Evolutionary conservation across 2,113 vertebrate genomes (phyloP), one percentile per base, ranked within the genome.

Genomic region (Stegastes partitus): DNA sequence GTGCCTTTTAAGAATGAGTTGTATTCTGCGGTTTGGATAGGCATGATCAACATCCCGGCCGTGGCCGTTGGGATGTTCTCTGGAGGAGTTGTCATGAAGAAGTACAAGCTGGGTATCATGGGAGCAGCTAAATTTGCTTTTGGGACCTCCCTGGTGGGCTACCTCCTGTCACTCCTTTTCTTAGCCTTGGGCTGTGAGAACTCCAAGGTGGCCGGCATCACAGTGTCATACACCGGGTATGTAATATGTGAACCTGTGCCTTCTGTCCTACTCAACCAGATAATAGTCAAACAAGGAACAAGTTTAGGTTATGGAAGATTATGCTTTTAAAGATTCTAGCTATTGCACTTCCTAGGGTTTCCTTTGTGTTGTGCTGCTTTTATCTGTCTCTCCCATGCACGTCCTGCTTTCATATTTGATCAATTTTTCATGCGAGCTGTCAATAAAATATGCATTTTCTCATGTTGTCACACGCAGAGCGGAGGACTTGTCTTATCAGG

Each of bases 61-160:
- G 96, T 99, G 68, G 97, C 97, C 3, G 88, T 97, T 75, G 97
- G 97, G 74, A 97, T 98, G 93, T 97, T 99, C 87, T 96, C 95
- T 0, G 97, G 97, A 5, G 97, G 97, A 0, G 91, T 98, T 57
- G 50, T 97, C 51, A 97, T 98, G 96, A 99, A 97, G 86, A 98
- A 94, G 73, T 96, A 95, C 83, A 93, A 93, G 84, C 87, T 99
- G 1, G 86, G 80, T 62, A 75, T 97, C 74, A 91, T 93, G 87
- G 96, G 95, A 79, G 97, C 96, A 0, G 95, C 96, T 73, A 96
- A 94, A 81, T 93, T 99, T 77, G 95, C 95, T 50, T 82, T 98
- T 78, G 95, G 92, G 31, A 97, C 97, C 0, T 96, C 96, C 11
- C 87, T 96, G 64, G 71, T 97, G 64, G 97, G 96, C 44, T 99